Conservation (phyloP, 2,888 invertebrate species). For the Toxonevra muliebris region DNA sequence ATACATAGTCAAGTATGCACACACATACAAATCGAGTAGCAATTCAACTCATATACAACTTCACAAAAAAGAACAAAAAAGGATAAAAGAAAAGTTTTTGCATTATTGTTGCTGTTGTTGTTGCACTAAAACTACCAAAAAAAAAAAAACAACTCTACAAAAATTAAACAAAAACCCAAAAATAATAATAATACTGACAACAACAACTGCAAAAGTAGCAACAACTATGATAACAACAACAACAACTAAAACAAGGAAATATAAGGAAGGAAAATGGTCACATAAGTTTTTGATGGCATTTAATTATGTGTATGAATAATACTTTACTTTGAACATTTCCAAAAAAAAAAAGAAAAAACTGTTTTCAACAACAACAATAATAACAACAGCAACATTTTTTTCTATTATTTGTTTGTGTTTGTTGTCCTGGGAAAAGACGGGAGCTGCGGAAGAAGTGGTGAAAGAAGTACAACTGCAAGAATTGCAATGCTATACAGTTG, state of each 20-base stretch:
- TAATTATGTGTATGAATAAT: slow-evolving; percentile 36
- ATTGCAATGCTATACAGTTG: neutral
- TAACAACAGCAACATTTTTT: neutral
- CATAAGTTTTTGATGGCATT: slow-evolving; percentile 35
- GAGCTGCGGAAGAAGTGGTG: neutral
- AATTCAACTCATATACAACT: neutral
- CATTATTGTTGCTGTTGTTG: too few relatives aligned
- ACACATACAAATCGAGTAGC: neutral
- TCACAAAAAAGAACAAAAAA: neutral
- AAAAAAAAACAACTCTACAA: slow-evolving; percentile 1
- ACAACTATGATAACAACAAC: neutral
- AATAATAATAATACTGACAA: neutral
- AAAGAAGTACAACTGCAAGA: too few relatives aligned
- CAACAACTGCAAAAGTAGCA: neutral
- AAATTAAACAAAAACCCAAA: slow-evolving; percentile 1
- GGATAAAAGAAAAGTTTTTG: neutral
- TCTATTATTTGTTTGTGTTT: neutral
- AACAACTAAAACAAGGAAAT: neutral
- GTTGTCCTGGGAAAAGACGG: neutral
- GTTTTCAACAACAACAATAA: neutral
- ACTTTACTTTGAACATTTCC: neutral
- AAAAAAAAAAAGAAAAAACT: neutral
- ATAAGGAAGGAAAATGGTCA: slow-evolving; percentile 13
- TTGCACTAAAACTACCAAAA: neutral
- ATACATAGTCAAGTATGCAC: neutral